Base-by-base conservation (phyloP, 1,140 invertebrate genomes). In the Halictus rubicundus region DNA sequence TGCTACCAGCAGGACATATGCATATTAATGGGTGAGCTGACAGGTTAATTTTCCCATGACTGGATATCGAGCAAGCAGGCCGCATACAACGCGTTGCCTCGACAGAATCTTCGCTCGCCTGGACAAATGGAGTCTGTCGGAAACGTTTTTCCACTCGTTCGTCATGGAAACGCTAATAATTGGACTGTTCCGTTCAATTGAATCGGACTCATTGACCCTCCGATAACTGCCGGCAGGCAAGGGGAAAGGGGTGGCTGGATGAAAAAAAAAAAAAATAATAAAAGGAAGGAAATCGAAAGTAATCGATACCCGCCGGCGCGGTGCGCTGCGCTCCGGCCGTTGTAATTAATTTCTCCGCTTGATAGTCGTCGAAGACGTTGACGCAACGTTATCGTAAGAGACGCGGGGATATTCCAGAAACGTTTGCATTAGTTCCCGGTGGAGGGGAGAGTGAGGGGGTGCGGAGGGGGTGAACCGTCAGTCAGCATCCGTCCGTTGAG, bases 11-110 rank as follows among this genome's bases (percentile, higher is more conserved):
- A 21, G 46, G 77, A 72, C 52, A 46, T 42, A 59, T 78, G 69
- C 77, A 73, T 78, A 72, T 78, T 78, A 78, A 78, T 78, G n/a
- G 68, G 32, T 72, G 61, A 73, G 77, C 61, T 78, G 77, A 73
- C 77, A 78, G 77, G 71, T 64, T 78, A 78, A 78, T 78, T 78
- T 78, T 78, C 77, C 42, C 69, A 54, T 73, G 68, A 59, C 46
- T 73, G 61, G 69, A 65, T 78, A 78, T 73, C 68, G 61, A 73
- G 49, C 69, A 69, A 23, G 42, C 23, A 21, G 21, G 54, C 27
- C 10, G 16, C 23, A 19, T 32, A 71, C 49, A 2, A 4, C 6
- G 42, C 39, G 37, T 23, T 49, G 23, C 37, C 25, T 5, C 0
- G 14, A 49, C 72, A 25, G n/a, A 23, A 25, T 39, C 39, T 14